Evolutionary conservation across 1,140 invertebrate species (phyloP).

Genomic region (Marisa cornuarietis): DNA sequence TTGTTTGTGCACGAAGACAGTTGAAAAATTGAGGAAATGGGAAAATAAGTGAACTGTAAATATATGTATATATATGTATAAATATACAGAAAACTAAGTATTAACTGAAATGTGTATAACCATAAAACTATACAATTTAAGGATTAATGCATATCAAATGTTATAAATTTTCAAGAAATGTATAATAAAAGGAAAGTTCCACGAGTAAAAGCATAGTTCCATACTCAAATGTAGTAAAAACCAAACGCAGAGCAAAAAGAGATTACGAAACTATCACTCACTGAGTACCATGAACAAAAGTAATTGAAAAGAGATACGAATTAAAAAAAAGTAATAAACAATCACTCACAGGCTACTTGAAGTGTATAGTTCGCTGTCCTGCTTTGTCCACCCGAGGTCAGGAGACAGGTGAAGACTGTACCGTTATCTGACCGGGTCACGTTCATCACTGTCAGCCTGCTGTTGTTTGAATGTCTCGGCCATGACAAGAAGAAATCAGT

Average conservation of each 20-base stretch:
- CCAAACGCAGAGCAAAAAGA: neutral
- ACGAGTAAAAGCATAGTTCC: neutral
- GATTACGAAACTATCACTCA: neutral
- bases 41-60: no score
- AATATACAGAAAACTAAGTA: no score
- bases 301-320: neutral
- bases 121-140: no score
- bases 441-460: neutral
- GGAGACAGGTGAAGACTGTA: neutral
- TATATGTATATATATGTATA: no score
- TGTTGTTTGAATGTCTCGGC: neutral
- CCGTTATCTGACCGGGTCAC: neutral
- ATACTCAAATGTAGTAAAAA: neutral
- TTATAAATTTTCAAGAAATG: no score
- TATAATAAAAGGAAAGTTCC: no score
- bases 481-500: neutral
- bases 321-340: neutral
- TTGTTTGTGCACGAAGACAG: no score
- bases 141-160: no score
- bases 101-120: no score
- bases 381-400: neutral
- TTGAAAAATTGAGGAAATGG: no score
- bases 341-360: neutral
- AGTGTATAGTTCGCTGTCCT: neutral
- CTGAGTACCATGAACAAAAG: neutral